Evolutionary conservation across 2,113 vertebrate species (phyloP).

Genomic region (Motacilla alba): DNA sequence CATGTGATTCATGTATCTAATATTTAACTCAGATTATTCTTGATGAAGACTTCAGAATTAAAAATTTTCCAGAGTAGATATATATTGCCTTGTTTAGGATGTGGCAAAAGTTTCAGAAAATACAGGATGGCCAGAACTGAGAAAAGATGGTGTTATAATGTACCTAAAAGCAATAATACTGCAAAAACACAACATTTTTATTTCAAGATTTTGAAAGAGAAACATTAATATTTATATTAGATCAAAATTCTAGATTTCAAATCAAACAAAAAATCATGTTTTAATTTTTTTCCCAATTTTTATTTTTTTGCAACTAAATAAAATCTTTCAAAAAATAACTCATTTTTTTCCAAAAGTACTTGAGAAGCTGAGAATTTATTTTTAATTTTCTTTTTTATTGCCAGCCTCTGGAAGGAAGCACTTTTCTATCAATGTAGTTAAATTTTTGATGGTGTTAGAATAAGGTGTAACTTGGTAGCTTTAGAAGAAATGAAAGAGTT

Average conservation of each 20-base stretch:
- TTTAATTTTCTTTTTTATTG: neutral
- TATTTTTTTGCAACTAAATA: neutral
- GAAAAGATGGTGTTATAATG: neutral
- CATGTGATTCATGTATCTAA: accelerated
- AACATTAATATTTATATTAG: neutral
- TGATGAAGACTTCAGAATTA: neutral
- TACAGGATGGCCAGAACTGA: neutral
- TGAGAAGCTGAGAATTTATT: neutral
- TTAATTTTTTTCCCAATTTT: neutral
- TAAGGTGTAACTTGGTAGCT: neutral
- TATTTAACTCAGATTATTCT: neutral
- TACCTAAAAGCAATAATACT: neutral
- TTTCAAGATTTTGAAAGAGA: neutral
- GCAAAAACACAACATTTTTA: neutral
- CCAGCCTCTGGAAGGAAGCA: neutral
- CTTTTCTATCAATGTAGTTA: neutral
- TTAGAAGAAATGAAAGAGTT: neutral
- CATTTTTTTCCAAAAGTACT: neutral
- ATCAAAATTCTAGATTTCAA: neutral
- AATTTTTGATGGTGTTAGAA: neutral
- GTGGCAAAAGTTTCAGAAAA: neutral
- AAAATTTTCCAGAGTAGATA: neutral
- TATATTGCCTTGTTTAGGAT: neutral
- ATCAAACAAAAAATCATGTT: neutral
- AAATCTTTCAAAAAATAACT: neutral